Evolutionary conservation across 2,113 vertebrate genomes (phyloP).

Genomic region (Mustela nigripes): DNA sequence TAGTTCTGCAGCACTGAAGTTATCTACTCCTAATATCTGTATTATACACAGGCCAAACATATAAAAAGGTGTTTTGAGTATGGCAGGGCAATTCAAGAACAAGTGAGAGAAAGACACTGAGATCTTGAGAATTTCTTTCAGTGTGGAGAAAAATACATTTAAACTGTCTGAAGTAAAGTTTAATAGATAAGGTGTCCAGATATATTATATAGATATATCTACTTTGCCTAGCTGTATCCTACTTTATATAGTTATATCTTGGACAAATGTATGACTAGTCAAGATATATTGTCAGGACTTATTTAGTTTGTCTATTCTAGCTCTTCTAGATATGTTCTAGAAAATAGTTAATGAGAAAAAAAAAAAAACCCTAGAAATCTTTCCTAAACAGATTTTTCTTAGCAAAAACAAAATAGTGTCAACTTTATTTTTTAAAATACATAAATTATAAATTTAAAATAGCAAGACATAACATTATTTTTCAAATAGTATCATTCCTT

Average conservation of each 20-base stretch:
- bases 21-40: not conserved
- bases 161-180: not conserved
- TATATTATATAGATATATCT: not conserved
- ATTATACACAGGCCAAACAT: not conserved
- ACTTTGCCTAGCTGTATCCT: not conserved
- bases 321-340: not conserved
- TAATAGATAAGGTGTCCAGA: not conserved
- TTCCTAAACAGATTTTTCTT: not conserved
- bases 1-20: not conserved
- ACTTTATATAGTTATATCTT: not conserved
- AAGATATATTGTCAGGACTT: not conserved
- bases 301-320: not conserved
- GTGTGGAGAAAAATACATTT: not conserved
- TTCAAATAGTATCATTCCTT: not conserved
- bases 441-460: not conserved
- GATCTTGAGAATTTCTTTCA: not conserved
- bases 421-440: constrained; percentile 10
- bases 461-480: not conserved
- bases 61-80: not conserved
- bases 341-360: constrained; percentile 25
- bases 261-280: not conserved
- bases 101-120: not conserved
- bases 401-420: constrained; percentile 7
- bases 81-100: not conserved
- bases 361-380: not conserved